Evolutionary conservation across 2,113 vertebrate genomes (phyloP), one percentile per base, ranked within the genome.

Genomic region (Pimephales promelas): DNA sequence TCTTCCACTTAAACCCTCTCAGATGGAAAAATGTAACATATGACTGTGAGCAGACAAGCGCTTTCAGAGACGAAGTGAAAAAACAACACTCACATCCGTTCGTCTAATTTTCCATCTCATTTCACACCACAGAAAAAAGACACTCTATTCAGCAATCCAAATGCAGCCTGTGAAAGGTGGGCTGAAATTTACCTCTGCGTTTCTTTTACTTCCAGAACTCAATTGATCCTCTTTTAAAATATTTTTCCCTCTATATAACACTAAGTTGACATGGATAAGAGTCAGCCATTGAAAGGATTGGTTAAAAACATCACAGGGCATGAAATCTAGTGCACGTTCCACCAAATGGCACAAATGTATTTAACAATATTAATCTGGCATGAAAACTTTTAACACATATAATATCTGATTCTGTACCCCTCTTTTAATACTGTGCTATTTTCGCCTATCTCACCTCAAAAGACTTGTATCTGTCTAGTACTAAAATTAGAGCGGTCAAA

Each of bases 121-220:
- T 84, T 85, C 83, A 84, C 83, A 84, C 83, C 66, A 73, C 54
- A 64, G 56, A 79, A 72, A 59, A 79, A 72, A 59, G 54, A 31
- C 56, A 40, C 20, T 45, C 74, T 72, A 61, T 71, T 71, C 83
- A 84, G 56, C 16, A 66, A 57, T 56, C 61, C 74, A 80, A 71
- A 70, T 57, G 66, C 52, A 62, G 68, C 70, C 64, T 52, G 26
- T 64, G 43, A 66, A 78, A 78, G 36, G 34, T 45, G 36, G 56
- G 2, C 40, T 47, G 64, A 36, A 62, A 24, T 70, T 49, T 77
- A 78, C 56, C 78, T 40, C 49, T 56, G 73, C 82, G 70, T 54
- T 43, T 79, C 16, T 43, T 56, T 84, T 71, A 45, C 52, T 59
- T 52, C 14, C 62, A 26, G 83, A 79, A 43, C 45, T 34, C 24